phyloP scores from a whole-genome alignment of 2,113 vertebrate genomes.

The Myodes glareolus region DNA sequence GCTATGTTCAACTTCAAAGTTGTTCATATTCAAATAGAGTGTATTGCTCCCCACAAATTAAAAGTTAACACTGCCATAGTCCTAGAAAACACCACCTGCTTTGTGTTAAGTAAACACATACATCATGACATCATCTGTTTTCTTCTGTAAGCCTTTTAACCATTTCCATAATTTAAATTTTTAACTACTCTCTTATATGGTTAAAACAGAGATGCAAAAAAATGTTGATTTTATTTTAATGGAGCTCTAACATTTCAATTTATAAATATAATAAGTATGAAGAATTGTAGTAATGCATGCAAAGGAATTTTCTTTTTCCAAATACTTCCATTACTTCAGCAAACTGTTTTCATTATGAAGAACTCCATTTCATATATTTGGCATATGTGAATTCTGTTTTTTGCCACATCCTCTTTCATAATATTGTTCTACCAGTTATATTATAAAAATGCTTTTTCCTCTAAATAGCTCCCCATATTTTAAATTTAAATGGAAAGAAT shows the following conservation, averaged over 20 bases:
- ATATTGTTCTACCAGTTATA: slow-evolving; percentile 58
- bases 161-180: background rate
- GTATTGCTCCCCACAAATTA: background rate
- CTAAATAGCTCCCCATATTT: slow-evolving; percentile 63
- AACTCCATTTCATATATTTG: slow-evolving; percentile 2
- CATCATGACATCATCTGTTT: background rate
- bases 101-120: background rate
- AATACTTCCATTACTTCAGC: slow-evolving; percentile 49
- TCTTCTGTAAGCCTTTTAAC: background rate
- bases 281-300: slow-evolving; percentile 54
- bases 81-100: background rate
- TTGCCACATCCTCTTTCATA: slow-evolving; percentile 41
- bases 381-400: slow-evolving; percentile 28
- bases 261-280: slow-evolving; percentile 50
- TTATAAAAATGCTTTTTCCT: slow-evolving; percentile 42
- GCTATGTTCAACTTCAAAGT: slow-evolving; percentile 22
- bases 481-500: slow-evolving; percentile 33
- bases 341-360: slow-evolving; percentile 66
- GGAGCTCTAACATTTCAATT: slow-evolving; percentile 51
- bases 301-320: slow-evolving; percentile 66
- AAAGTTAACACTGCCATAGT: background rate
- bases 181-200: background rate
- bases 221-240: slow-evolving; percentile 56
- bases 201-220: slow-evolving; percentile 43
- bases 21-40: background rate